Evolutionary conservation across 23 tunicate genomes (phyloP).

Genomic region (Styela plicata): DNA sequence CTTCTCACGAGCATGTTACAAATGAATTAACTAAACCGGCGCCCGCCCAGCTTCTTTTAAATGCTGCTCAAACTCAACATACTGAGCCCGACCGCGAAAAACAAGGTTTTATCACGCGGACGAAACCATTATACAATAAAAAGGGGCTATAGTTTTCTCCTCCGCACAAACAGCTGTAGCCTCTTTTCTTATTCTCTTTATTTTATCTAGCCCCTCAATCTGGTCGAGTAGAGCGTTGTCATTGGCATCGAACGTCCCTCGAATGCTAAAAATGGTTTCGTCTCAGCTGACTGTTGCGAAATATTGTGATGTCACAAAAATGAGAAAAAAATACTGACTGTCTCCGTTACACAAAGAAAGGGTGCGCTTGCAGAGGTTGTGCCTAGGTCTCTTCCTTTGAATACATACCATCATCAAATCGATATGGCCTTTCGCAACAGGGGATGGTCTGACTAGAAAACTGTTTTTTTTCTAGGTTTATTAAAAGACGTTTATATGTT

Average conservation of each 20-base stretch:
- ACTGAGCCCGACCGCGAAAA: neutral
- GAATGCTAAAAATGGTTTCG: slow-evolving; percentile 12
- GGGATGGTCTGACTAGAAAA: no score
- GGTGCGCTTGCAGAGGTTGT: neutral
- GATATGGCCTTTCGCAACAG: neutral
- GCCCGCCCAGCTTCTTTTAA: neutral
- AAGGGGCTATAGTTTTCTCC: neutral
- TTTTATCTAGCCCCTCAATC: neutral
- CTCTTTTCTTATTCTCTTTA: neutral
- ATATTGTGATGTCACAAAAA: slow-evolving; percentile 12
- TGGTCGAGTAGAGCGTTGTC: neutral
- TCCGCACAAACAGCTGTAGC: slow-evolving; percentile 1
- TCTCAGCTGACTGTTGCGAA: slow-evolving; percentile 20
- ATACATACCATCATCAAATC: neutral
- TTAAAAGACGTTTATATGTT: no score
- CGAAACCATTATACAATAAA: neutral
- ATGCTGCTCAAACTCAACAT: neutral
- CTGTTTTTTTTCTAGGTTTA: no score
- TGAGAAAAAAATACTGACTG: neutral
- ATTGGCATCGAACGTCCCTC: neutral
- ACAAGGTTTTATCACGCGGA: neutral
- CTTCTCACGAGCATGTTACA: neutral
- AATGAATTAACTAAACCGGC: neutral
- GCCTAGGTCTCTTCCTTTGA: neutral
- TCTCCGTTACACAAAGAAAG: neutral